Conservation (phyloP, 2,797 vertebrate species). For the Eospalax fontanierii region DNA sequence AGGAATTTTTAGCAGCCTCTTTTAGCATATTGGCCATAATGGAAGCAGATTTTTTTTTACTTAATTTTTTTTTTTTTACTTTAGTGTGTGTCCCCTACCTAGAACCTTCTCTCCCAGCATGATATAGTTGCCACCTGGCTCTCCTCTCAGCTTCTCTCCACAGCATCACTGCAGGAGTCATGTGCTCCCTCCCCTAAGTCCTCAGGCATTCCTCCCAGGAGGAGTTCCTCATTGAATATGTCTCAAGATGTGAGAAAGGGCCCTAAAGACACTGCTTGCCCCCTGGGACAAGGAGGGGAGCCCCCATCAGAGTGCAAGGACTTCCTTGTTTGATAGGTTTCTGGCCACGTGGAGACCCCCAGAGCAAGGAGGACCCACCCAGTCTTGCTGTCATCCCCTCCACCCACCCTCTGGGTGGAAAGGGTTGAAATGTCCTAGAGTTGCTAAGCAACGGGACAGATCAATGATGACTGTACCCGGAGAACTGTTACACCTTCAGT, state of each 20-base stretch:
- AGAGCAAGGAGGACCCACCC: conserved; percentile 31
- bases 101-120: too few relatives aligned
- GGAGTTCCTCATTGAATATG: not conserved
- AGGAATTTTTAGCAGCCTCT: conserved; percentile 14
- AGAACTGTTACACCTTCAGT: conserved; percentile 59
- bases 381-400: conserved; percentile 40
- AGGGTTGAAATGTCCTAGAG: conserved; percentile 72
- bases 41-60: conserved; percentile 10
- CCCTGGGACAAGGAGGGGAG: not conserved
- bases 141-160: too few relatives aligned
- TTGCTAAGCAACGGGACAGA: conserved; percentile 80
- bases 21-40: not conserved
- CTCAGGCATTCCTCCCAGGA: not conserved
- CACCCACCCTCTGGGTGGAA: conserved; percentile 62
- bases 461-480: conserved; percentile 70
- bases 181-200: not conserved
- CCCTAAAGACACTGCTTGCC: not conserved
- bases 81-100: too few relatives aligned
- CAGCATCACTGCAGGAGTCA: not conserved
- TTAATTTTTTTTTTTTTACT: not conserved
- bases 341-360: conserved; percentile 36
- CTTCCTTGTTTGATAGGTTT: conserved; percentile 31
- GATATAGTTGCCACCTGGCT: not conserved
- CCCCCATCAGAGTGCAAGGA: not conserved
- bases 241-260: not conserved